phyloP scores from a whole-genome alignment of 1,140 invertebrate genomes.

The Caenorhabditis inopinata region DNA sequence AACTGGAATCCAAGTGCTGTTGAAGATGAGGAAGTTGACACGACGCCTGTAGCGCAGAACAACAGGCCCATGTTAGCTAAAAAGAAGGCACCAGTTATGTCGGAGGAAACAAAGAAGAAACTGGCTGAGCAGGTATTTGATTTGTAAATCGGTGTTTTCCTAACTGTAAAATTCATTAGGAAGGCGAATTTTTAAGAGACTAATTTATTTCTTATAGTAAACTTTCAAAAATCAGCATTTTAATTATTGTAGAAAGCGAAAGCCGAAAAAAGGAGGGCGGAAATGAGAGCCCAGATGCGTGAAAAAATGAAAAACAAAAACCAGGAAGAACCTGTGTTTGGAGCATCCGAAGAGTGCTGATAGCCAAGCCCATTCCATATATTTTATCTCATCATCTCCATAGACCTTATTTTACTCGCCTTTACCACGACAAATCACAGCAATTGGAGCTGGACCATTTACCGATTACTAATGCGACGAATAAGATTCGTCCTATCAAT shows the following conservation, averaged over 20 bases:
- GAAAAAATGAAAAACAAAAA: background rate
- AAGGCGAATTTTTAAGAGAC: too few species aligned
- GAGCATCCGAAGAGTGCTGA: conserved; percentile 11
- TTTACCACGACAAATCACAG: background rate
- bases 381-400: background rate
- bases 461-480: conserved; percentile 12
- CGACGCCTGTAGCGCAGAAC: background rate
- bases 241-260: background rate
- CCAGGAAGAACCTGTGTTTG: conserved; percentile 3
- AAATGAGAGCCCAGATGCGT: conserved; percentile 6
- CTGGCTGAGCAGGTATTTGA: conserved; percentile 6
- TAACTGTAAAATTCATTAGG: too few species aligned
- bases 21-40: background rate
- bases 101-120: background rate
- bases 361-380: too few species aligned
- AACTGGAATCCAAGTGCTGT: background rate
- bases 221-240: background rate
- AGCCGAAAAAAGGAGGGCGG: background rate
- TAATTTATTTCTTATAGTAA: background rate
- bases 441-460: too few species aligned
- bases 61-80: background rate
- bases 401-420: background rate
- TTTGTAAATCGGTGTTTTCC: too few species aligned
- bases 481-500: background rate
- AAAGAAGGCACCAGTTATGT: background rate